Percentiles rank a stretch among this genome's conserved stretches.
Evolutionary conservation across 2,797 vertebrate genomes (phyloP).

Genomic region (Tolypeutes matacus): DNA sequence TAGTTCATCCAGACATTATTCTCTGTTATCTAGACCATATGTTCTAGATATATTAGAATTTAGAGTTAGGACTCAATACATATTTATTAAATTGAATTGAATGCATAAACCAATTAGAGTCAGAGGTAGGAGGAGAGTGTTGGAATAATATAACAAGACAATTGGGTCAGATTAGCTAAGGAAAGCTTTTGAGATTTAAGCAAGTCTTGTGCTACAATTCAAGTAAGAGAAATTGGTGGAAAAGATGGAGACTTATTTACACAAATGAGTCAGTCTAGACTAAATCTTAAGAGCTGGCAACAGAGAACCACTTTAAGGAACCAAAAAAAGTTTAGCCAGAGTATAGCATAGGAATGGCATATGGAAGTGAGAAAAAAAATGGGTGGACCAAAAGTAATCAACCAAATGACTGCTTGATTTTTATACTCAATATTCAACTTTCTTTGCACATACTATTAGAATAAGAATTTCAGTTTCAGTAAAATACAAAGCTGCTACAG

Average conservation of each 20-base stretch:
- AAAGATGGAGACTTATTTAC: slow-evolving; percentile 23
- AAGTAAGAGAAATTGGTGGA: slow-evolving; percentile 34
- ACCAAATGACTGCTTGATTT: not conserved
- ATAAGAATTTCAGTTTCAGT: slow-evolving; percentile 29
- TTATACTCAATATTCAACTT: not conserved
- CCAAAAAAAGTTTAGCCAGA: not conserved
- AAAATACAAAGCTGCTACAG: not conserved
- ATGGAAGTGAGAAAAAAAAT: not conserved
- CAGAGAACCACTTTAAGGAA: not conserved
- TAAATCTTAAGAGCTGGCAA: slow-evolving; percentile 47
- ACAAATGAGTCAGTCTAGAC: slow-evolving; percentile 48
- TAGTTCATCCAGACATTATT: not conserved
- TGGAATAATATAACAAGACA: not conserved
- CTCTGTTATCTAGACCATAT: not conserved
- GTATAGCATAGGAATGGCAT: not conserved
- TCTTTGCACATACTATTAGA: not conserved
- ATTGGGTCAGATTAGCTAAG: not conserved
- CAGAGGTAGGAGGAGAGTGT: not conserved
- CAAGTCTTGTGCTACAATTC: not conserved
- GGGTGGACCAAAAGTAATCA: not conserved
- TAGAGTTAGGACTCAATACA: slow-evolving; percentile 5
- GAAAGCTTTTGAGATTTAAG: slow-evolving; percentile 8
- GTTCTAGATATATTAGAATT: not conserved
- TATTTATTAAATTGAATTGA: slow-evolving; percentile 15
- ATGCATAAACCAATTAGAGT: not conserved